Base-by-base conservation (phyloP, 1,140 invertebrate genomes). In the Drosophila kohkoa region DNA sequence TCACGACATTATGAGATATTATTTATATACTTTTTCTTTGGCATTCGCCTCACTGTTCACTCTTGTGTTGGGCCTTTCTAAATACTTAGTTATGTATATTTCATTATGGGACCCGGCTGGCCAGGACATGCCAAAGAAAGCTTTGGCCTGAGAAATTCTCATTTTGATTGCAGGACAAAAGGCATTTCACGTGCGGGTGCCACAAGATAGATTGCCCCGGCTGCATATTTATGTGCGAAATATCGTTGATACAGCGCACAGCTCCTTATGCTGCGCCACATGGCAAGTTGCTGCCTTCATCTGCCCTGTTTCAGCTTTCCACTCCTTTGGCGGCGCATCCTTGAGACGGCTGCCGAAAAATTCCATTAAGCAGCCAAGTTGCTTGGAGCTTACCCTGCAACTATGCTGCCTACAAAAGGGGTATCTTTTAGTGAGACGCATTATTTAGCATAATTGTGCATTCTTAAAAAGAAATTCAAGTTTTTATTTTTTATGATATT, bases 151-250 rank as follows among this genome's bases (percentile, higher is more conserved):
- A 45, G 73, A 78, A 86, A 72, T 81, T 62, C 79, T 75, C 55
- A 64, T 70, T 80, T 81, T 77, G 64, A 67, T 76, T 70, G 74
- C 58, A 58, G 76, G 62, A 89, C 85, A 88, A 88, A 89, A 67
- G 83, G 80, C 78, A 83, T 81, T 83, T 83, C 77, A 89, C 74
- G 77, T 89, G 85, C 86, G 85, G 83, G 71, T 81, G 85, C 55
- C 63, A 69, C 63, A 91, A 88, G 89, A 91, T 91, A 91, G 89
- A 91, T 91, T 91, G 81, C 68, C 73, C 73, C 69, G 52, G 46
- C 69, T 71, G 69, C 54, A 91, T 82, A 91, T 91, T 91, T 91
- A 91, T 91, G 81, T 91, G 83, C 83, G 81, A 89, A 91, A 82
- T 87, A 87, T 73, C 65, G 57, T 76, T 68, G 78, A 85, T 76